Evolutionary conservation across 2,797 vertebrate species (phyloP).

Genomic region (Xenopus petersii): DNA sequence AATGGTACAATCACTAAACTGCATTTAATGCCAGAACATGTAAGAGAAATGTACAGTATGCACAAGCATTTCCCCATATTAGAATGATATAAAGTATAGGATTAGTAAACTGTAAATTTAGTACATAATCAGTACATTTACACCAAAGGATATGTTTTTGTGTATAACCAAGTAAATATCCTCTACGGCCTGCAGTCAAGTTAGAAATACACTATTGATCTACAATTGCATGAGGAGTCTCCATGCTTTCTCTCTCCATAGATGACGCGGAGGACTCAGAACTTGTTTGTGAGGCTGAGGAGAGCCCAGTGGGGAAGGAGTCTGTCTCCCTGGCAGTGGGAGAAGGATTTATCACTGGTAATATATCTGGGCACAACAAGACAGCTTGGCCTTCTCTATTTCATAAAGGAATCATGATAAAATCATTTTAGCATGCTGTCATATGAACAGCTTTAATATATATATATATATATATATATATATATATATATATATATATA

Average conservation of each 20-base stretch:
- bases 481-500: too few species aligned
- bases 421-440: too few species aligned
- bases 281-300: slow-evolving; percentile 47
- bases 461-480: too few species aligned
- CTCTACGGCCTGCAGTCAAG: neutral
- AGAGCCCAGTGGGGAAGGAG: slow-evolving; percentile 63
- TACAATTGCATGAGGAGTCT: slow-evolving; percentile 34
- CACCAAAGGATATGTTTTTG: too few species aligned
- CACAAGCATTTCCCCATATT: too few species aligned
- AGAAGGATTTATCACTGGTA: slow-evolving; percentile 79
- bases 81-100: too few species aligned
- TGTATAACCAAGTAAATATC: neutral
- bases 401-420: neutral
- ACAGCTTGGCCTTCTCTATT: neutral
- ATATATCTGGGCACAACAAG: slow-evolving; percentile 39
- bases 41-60: too few species aligned
- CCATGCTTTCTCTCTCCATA: slow-evolving; percentile 48
- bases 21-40: too few species aligned
- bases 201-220: neutral
- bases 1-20: too few species aligned
- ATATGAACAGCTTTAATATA: too few species aligned
- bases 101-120: too few species aligned
- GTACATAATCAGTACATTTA: too few species aligned
- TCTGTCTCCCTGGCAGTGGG: slow-evolving; percentile 62
- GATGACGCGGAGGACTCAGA: slow-evolving; percentile 62